phyloP scores from a whole-genome alignment of 2,797 vertebrate species.

The Pseudochromis fuscus region DNA sequence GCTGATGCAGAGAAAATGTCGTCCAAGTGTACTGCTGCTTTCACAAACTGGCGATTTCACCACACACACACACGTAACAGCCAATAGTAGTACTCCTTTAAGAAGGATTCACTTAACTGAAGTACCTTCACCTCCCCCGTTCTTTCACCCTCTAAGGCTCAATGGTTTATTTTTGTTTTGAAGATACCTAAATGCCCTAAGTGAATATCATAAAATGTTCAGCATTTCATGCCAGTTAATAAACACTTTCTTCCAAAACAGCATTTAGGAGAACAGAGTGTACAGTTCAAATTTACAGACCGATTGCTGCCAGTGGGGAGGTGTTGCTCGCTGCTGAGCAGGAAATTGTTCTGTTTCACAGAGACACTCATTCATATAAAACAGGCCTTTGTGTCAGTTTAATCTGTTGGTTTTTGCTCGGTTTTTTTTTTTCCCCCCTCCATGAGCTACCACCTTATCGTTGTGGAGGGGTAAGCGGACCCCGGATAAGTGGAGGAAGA shows the following conservation, averaged over 20 bases:
- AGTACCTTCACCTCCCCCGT: too few species aligned
- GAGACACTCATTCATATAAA: not conserved
- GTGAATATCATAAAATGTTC: not conserved
- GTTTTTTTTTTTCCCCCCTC: not conserved
- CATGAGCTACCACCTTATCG: too few species aligned
- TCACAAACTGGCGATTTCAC: too few species aligned
- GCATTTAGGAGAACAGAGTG: not conserved
- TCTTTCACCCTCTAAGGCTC: not conserved
- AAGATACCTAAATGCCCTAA: too few species aligned
- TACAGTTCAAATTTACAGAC: not conserved
- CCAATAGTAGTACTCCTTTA: too few species aligned
- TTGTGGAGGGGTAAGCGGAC: too few species aligned
- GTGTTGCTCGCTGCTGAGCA: not conserved
- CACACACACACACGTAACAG: too few species aligned
- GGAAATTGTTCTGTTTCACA: not conserved
- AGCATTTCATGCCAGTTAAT: not conserved
- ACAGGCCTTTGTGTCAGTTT: not conserved
- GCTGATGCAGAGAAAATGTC: too few species aligned
- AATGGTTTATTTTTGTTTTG: too few species aligned
- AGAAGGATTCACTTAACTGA: too few species aligned
- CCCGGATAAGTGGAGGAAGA: too few species aligned
- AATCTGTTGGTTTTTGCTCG: not conserved
- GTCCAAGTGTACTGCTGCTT: too few species aligned
- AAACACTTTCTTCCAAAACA: not conserved
- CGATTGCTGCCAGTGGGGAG: conserved; percentile 5